phyloP scores from a whole-genome alignment of 1,140 invertebrate species.

The Bombus pyrosoma region DNA sequence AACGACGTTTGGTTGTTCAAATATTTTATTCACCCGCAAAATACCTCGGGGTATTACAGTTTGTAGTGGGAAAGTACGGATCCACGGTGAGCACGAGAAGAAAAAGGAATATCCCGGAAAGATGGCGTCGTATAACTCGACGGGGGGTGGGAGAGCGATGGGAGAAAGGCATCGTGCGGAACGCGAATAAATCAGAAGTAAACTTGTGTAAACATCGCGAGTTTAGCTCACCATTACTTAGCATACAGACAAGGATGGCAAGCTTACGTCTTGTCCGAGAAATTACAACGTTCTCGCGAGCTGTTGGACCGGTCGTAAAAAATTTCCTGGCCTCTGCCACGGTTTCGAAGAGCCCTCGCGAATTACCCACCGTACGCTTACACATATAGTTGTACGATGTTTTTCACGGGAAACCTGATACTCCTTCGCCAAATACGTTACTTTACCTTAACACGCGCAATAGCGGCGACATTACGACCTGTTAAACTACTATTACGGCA shows the following conservation, averaged over 20 bases:
- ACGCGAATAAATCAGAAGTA: slow-evolving; percentile 66
- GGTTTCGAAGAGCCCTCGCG: no score
- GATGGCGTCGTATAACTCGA: slow-evolving; percentile 1
- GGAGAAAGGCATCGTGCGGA: background rate
- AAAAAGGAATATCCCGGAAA: background rate
- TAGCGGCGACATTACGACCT: slow-evolving; percentile 36
- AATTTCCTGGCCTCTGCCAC: background rate
- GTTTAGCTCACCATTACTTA: slow-evolving; percentile 46
- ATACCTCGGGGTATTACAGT: background rate
- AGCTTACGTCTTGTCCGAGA: background rate
- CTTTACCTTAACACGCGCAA: slow-evolving; percentile 33
- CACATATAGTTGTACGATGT: background rate
- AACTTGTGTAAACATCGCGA: slow-evolving; percentile 63
- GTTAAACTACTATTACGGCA: slow-evolving; percentile 47
- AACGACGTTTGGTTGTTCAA: background rate
- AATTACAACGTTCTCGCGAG: slow-evolving; percentile 22
- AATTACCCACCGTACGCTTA: background rate
- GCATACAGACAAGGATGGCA: background rate
- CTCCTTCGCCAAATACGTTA: background rate
- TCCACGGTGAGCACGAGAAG: background rate
- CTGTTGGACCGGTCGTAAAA: slow-evolving; percentile 25
- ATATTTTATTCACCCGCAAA: background rate
- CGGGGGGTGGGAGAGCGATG: background rate
- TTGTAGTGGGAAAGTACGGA: background rate
- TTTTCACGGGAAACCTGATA: background rate